Conservation (phyloP, 2,888 invertebrate genomes). For the Esperia sulphurella region DNA sequence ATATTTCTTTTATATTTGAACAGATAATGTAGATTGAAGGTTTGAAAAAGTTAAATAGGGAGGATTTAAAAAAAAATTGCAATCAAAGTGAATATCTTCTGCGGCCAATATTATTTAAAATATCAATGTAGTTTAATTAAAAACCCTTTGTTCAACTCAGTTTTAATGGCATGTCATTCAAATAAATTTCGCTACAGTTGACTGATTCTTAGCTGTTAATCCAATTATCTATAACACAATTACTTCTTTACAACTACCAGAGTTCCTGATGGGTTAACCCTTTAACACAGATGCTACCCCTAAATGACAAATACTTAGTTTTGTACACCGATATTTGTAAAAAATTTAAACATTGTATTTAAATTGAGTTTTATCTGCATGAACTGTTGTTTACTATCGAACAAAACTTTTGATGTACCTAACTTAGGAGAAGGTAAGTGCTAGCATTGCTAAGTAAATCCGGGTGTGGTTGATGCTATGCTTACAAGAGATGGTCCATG, state of each 20-base stretch:
- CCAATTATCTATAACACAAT: constrained; percentile 59
- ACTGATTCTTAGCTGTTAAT: constrained; percentile 46
- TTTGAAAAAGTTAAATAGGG: constrained; percentile 32
- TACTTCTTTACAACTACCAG: constrained; percentile 41
- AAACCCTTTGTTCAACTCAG: background rate
- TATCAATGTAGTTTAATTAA: background rate
- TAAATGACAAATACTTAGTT: background rate
- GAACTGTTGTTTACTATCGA: too few species aligned
- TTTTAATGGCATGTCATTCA: constrained; percentile 45
- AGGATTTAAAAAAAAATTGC: background rate
- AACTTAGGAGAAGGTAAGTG: too few species aligned
- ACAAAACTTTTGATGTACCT: too few species aligned
- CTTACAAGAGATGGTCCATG: too few species aligned
- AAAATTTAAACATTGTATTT: too few species aligned
- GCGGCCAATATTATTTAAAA: background rate
- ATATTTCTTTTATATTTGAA: constrained; percentile 62
- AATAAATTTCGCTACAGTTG: constrained; percentile 59
- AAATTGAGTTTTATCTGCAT: too few species aligned
- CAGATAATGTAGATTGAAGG: constrained; percentile 65
- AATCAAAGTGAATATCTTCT: background rate
- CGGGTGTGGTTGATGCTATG: too few species aligned
- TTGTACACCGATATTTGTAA: background rate
- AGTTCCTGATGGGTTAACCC: constrained; percentile 54
- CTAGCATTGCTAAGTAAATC: too few species aligned
- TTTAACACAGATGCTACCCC: constrained; percentile 50